Conservation (phyloP, 1,140 invertebrate genomes). For the Aphelenchoides fujianensis region DNA sequence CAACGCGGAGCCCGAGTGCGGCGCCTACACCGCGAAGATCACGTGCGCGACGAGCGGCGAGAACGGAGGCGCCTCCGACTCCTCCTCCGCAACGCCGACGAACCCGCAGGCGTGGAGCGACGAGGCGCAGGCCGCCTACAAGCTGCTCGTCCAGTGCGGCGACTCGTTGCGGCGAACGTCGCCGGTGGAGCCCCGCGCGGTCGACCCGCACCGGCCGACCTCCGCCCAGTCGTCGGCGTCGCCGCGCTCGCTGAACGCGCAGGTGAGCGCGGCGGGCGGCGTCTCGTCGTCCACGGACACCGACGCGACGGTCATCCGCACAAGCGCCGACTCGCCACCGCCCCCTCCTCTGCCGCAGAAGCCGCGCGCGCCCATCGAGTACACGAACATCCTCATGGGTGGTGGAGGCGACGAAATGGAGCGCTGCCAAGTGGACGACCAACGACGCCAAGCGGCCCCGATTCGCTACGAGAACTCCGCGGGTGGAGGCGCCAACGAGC, state of each 20-base stretch:
- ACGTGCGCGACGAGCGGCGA: neutral
- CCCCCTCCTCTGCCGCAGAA: conserved; percentile 5
- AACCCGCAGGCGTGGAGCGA: conserved; percentile 46
- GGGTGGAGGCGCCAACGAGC: neutral
- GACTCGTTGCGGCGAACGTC: conserved; percentile 37
- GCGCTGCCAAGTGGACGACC: neutral
- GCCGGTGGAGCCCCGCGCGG: neutral
- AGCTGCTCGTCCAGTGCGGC: conserved; percentile 58
- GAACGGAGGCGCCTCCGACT: no score
- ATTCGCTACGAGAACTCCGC: neutral
- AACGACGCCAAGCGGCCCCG: neutral
- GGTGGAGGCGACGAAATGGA: conserved; percentile 1
- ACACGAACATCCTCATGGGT: conserved; percentile 4
- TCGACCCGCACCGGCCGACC: neutral
- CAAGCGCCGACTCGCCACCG: no score
- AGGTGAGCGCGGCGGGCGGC: neutral
- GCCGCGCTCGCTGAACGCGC: neutral
- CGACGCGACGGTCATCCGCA: conserved; percentile 5
- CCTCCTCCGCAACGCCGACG: neutral
- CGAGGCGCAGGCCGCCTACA: conserved; percentile 61
- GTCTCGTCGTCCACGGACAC: conserved; percentile 8
- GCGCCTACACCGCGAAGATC: neutral
- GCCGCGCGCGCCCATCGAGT: conserved; percentile 6
- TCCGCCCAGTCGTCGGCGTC: neutral
- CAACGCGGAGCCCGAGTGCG: conserved; percentile 22